Percentiles rank a stretch among this genome's conserved stretches.
These are phyloP conservation scores for Prosapia bicincta DNA, from an alignment of 2,888 invertebrate genomes.

Conservation along the genomic window DNA sequence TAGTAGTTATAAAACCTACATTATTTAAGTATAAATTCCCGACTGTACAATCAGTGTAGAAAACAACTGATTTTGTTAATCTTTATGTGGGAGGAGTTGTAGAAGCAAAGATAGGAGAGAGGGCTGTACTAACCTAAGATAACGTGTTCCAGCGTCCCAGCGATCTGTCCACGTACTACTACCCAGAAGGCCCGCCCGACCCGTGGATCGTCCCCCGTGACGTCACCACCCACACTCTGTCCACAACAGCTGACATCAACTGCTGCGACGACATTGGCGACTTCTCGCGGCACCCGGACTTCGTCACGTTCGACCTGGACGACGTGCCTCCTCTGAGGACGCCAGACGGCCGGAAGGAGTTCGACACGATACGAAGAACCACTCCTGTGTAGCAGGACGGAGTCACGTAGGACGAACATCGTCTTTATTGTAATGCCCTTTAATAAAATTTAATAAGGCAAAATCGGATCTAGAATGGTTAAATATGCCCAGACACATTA, in stretches of 20 bases:
- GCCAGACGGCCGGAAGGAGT: slow-evolving; percentile 46
- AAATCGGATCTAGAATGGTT: too few species aligned
- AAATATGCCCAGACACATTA: too few species aligned
- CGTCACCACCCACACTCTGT: slow-evolving; percentile 65
- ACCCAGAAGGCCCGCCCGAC: slow-evolving; percentile 32
- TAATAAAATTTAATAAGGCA: too few species aligned
- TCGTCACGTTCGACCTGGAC: slow-evolving; percentile 67
- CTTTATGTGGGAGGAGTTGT: too few species aligned
- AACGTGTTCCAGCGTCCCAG: slow-evolving; percentile 35
- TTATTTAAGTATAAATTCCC: too few species aligned
- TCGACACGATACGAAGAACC: slow-evolving; percentile 47
- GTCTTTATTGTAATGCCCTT: too few species aligned
- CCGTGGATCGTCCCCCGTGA: slow-evolving; percentile 54
- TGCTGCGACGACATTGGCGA: slow-evolving; percentile 51
- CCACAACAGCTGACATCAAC: slow-evolving; percentile 58
- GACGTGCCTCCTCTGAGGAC: slow-evolving; percentile 49
- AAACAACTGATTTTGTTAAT: too few species aligned
- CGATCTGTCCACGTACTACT: slow-evolving; percentile 36
- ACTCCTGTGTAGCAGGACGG: slow-evolving; percentile 48
- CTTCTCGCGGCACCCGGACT: slow-evolving; percentile 59
- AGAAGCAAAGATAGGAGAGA: too few species aligned
- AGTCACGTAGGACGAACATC: too few species aligned
- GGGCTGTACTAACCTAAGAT: too few species aligned
- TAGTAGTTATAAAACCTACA: too few species aligned
- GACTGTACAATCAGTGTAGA: too few species aligned